Evolutionary conservation across 1,140 invertebrate genomes (phyloP), one percentile per base, ranked within the genome.

Genomic region (Sycophila sp.): DNA sequence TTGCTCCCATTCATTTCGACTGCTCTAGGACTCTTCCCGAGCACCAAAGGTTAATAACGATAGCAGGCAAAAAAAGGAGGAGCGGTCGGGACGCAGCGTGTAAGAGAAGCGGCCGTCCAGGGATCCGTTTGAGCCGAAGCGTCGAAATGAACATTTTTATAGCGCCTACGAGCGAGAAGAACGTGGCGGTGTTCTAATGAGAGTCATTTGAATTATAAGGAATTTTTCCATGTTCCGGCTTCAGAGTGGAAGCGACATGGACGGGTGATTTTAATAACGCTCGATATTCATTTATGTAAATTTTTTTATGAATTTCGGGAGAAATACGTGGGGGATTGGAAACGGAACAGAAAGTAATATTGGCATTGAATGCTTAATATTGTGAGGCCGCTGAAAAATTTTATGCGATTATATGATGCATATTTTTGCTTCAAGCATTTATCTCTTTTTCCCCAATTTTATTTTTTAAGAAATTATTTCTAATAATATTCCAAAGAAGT

Each of bases 261-360:
- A 40, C 36, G 45, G 32, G 32, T 11, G 60, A 60, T 47, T 62
- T 62, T 62, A 60, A 69, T 69, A 60, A 53, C 34, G 24, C 47
- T 53, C 45, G 58, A 62, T 60, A 69, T 69, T 69, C 56, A 62
- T 69, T 69, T 69, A 69, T 62, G 67, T 53, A 62, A 49, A 68
- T 59, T 68, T 38, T 59, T 68, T 49, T 68, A 49, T 68, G 55
- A 32, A 67, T 45, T n/a, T 68, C 42, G 26, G 36, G 30, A 24
- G 3, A 38, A 13, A 24, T 11, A 17, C 40, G 40, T 17, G 13
- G 49, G 1, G 34, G 17, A 24, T 22, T 13, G 4, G 34, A n/a
- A n/a, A n/a, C n/a, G n/a, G n/a, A n/a, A 45, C 30, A 55, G 42
- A 11, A 11, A 22, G 10, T 36, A 40, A 58, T 34, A 49, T 30